These are phyloP conservation scores for Odontophorus gujanensis DNA, from an alignment of 2,113 vertebrate genomes.

Conservation along the genomic window DNA sequence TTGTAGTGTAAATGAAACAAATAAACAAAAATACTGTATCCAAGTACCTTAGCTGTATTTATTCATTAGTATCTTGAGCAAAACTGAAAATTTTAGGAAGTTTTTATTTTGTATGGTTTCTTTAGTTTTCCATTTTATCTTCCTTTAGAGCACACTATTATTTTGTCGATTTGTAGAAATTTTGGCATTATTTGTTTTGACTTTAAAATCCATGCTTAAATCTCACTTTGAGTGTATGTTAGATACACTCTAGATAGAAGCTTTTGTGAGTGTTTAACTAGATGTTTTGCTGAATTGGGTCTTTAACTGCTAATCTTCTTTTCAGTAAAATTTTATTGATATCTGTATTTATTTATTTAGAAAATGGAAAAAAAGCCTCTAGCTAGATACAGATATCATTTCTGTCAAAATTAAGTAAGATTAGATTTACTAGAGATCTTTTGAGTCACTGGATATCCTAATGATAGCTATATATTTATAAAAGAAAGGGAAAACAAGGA, in stretches of 20 bases:
- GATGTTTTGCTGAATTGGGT: constrained; percentile 5
- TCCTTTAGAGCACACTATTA: background rate
- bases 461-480: background rate
- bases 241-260: background rate
- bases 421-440: background rate
- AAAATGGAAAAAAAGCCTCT: background rate
- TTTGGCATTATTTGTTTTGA: background rate
- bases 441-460: background rate
- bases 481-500: background rate
- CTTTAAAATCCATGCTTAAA: background rate
- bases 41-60: background rate
- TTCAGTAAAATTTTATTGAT: constrained; percentile 11
- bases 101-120: background rate
- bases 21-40: rapidly evolving
- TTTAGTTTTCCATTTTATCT: background rate
- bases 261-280: background rate
- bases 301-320: background rate
- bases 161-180: background rate
- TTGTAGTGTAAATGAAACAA: background rate
- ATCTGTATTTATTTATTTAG: background rate
- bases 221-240: background rate
- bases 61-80: background rate
- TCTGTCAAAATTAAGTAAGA: background rate
- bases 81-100: background rate
- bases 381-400: background rate